Evolutionary conservation across 2,888 invertebrate species (phyloP).

Genomic region (Bembecia ichneumoniformis): DNA sequence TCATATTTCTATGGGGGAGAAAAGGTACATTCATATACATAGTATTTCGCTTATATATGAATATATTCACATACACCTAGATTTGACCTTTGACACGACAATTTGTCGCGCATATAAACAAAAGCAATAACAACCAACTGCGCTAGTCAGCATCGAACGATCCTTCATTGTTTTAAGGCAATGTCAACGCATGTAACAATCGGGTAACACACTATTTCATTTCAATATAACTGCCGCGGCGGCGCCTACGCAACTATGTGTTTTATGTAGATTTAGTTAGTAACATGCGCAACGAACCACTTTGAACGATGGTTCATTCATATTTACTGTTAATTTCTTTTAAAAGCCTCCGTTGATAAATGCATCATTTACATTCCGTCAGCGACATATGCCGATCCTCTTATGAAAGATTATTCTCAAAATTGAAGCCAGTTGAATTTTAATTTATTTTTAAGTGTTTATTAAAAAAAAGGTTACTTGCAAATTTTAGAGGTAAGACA

Average conservation of each 20-base stretch:
- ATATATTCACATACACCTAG: neutral
- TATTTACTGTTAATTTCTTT: too few species aligned
- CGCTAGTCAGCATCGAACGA: slow-evolving; percentile 44
- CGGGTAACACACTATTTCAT: slow-evolving; percentile 37
- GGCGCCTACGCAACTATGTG: slow-evolving; percentile 43
- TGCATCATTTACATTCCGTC: too few species aligned
- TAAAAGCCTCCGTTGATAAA: too few species aligned
- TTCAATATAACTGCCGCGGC: slow-evolving; percentile 47
- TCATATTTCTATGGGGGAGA: too few species aligned
- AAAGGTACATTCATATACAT: neutral
- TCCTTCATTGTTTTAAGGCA: slow-evolving; percentile 46
- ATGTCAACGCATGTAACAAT: slow-evolving; percentile 9
- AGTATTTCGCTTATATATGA: neutral
- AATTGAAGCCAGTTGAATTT: too few species aligned
- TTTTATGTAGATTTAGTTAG: slow-evolving; percentile 18
- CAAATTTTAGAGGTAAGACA: too few species aligned
- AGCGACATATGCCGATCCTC: too few species aligned
- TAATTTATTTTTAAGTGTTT: too few species aligned
- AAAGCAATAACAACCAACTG: slow-evolving; percentile 42
- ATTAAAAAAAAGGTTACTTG: too few species aligned
- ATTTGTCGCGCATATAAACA: slow-evolving; percentile 29
- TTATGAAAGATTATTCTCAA: too few species aligned
- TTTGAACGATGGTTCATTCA: neutral
- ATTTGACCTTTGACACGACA: slow-evolving; percentile 4
- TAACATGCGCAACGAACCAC: neutral